Conservation (phyloP, 1,140 invertebrate species). For the Anoplophora glabripennis region DNA sequence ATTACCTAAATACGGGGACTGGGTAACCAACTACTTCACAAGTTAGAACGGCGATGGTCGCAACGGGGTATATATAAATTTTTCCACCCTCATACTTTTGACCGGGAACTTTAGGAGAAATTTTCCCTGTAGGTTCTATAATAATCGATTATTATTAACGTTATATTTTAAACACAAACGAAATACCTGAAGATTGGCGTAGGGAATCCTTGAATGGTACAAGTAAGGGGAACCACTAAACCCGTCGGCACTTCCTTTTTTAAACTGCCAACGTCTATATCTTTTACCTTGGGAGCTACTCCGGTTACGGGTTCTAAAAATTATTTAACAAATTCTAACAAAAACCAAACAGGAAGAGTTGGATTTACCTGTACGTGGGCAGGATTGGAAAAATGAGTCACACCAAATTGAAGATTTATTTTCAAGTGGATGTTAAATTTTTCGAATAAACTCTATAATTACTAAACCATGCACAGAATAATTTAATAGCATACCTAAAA, state of each 20-base stretch:
- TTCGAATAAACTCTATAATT: background rate
- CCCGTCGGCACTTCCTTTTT: conserved; percentile 11
- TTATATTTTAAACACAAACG: too few species aligned
- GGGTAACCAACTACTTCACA: conserved; percentile 60
- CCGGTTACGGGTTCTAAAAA: conserved; percentile 21
- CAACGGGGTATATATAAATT: conserved; percentile 56
- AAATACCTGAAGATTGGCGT: conserved; percentile 61
- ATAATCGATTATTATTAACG: conserved; percentile 9
- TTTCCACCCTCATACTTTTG: conserved; percentile 61
- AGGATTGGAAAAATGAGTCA: background rate
- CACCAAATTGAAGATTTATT: too few species aligned
- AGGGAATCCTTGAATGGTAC: conserved; percentile 55
- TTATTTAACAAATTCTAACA: too few species aligned
- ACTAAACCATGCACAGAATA: background rate
- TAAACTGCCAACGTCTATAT: conserved; percentile 22
- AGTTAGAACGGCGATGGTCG: conserved; percentile 50
- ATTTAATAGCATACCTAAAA: conserved; percentile 51
- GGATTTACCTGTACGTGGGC: background rate
- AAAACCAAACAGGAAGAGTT: background rate
- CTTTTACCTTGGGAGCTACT: conserved; percentile 25
- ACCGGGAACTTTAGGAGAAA: conserved; percentile 62
- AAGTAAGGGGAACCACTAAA: conserved; percentile 35
- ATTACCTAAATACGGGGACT: conserved; percentile 58
- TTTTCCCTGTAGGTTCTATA: conserved; percentile 66
- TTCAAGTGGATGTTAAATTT: too few species aligned